These are phyloP conservation scores for Scophthalmus maximus DNA, from an alignment of 2,113 vertebrate species.

Conservation along the genomic window DNA sequence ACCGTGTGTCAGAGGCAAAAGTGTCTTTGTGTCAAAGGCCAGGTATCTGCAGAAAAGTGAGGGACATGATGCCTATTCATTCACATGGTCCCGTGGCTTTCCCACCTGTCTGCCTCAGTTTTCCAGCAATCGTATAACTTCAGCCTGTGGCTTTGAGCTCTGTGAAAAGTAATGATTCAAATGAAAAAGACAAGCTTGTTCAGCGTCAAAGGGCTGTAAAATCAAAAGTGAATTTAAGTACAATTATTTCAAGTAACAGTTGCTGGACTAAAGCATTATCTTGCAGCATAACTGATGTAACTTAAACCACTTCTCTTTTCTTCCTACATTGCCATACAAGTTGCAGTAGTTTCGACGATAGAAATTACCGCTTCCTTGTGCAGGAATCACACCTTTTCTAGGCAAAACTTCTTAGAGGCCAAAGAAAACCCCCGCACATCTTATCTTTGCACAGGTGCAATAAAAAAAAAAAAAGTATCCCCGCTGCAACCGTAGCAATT, in stretches of 20 bases:
- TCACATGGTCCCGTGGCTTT: conserved; percentile 56
- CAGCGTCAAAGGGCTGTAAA: conserved; percentile 12
- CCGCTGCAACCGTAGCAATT: conserved; percentile 79
- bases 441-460: conserved; percentile 72
- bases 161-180: conserved; percentile 12
- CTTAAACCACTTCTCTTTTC: conserved; percentile 19
- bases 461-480: conserved; percentile 77
- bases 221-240: conserved; percentile 24
- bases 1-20: conserved; percentile 21
- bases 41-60: conserved; percentile 18
- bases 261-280: conserved; percentile 1
- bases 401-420: conserved; percentile 59
- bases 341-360: conserved; percentile 36
- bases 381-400: conserved; percentile 55
- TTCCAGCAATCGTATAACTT: conserved; percentile 51
- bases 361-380: conserved; percentile 39
- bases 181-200: conserved; percentile 16
- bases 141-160: conserved; percentile 28
- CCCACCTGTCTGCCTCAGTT: conserved; percentile 50
- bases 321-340: conserved; percentile 11
- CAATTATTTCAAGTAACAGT: conserved; percentile 2
- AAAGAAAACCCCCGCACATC: conserved; percentile 58
- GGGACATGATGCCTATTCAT: conserved; percentile 42
- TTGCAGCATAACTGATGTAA: background rate
- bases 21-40: conserved; percentile 47